phyloP scores from a whole-genome alignment of 2,888 invertebrate species.

The Atrina japonica region DNA sequence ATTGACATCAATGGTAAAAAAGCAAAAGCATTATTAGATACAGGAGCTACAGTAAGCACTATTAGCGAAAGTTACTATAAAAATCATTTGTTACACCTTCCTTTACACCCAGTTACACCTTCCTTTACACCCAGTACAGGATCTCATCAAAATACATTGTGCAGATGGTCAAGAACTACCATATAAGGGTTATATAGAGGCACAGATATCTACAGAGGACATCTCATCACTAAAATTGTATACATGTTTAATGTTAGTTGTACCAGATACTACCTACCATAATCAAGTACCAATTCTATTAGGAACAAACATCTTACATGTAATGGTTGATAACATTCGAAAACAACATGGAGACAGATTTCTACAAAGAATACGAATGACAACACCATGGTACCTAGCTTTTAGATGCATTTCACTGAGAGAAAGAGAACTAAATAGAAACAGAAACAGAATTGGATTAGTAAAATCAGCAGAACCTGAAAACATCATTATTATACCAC shows the following conservation, averaged over 20 bases:
- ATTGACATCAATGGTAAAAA: too few relatives aligned
- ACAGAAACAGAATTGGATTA: neutral
- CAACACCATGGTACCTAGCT: constrained; percentile 17
- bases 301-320: neutral
- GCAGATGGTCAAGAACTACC: constrained; percentile 6
- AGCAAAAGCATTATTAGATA: too few relatives aligned
- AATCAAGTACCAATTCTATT: neutral
- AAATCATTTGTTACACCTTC: neutral
- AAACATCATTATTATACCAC: constrained; percentile 16
- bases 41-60: neutral
- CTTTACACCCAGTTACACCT: neutral
- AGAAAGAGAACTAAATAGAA: constrained; percentile 9
- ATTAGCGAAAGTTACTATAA: neutral
- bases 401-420: constrained; percentile 4
- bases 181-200: constrained; percentile 6
- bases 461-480: constrained; percentile 18
- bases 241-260: constrained; percentile 1
- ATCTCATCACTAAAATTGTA: neutral
- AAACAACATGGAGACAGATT: constrained; percentile 1
- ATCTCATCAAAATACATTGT: neutral
- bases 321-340: neutral
- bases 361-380: constrained; percentile 2
- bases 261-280: neutral
- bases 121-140: neutral
- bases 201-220: neutral